phyloP scores from a whole-genome alignment of 2,888 invertebrate species.

The Crepidodera aurea region DNA sequence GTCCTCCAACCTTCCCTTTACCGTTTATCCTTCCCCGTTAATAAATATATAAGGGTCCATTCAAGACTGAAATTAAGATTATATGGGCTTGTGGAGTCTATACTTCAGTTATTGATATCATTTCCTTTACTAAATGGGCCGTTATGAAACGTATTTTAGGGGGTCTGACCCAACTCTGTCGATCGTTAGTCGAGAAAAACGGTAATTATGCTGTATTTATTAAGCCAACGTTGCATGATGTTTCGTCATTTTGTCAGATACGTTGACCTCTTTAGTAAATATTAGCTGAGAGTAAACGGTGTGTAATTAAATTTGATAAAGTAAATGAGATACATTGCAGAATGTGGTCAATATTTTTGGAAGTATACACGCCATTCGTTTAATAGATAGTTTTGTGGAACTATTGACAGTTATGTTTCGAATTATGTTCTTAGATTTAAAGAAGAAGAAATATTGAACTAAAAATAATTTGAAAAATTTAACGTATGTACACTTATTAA shows the following conservation, averaged over 20 bases:
- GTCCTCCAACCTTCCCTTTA: constrained; percentile 3
- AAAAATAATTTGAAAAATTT: too few relatives aligned
- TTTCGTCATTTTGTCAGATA: constrained; percentile 1
- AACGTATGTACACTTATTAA: too few relatives aligned
- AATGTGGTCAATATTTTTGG: too few relatives aligned
- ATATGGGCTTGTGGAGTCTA: constrained; percentile 25
- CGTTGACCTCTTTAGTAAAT: constrained; percentile 7
- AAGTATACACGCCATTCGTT: too few relatives aligned
- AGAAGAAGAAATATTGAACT: too few relatives aligned
- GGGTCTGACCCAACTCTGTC: background rate
- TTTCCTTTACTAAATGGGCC: constrained; percentile 26
- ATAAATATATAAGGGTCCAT: constrained; percentile 22
- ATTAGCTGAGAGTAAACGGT: background rate
- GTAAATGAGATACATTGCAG: background rate
- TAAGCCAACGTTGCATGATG: background rate
- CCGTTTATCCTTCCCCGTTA: background rate
- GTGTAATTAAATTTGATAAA: background rate
- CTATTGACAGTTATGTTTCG: too few relatives aligned
- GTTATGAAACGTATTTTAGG: constrained; percentile 21
- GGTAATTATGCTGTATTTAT: constrained; percentile 15
- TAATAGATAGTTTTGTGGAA: too few relatives aligned
- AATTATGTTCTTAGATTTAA: too few relatives aligned
- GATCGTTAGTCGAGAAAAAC: background rate
- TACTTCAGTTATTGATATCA: constrained; percentile 26
- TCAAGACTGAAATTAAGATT: constrained; percentile 29